phyloP scores from a whole-genome alignment of 2,113 vertebrate species.

The Lophotis ruficrista region DNA sequence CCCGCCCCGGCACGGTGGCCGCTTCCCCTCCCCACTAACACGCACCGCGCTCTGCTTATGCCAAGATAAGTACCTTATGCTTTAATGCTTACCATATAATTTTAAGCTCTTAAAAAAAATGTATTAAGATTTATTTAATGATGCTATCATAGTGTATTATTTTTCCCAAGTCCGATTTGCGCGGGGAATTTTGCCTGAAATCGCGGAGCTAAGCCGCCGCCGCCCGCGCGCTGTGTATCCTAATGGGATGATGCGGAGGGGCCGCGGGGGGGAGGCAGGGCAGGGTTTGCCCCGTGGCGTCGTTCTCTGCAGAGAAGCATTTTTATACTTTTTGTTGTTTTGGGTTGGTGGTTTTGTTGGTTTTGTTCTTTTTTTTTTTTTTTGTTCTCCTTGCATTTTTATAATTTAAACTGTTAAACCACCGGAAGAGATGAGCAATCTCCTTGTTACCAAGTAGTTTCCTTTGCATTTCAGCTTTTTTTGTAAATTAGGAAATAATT shows the following conservation, averaged over 20 bases:
- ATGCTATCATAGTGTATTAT: slow-evolving; percentile 47
- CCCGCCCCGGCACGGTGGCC: not conserved
- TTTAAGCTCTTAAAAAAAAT: slow-evolving; percentile 55
- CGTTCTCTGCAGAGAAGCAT: slow-evolving; percentile 63
- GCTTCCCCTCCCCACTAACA: slow-evolving; percentile 50
- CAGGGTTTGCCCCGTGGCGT: not conserved
- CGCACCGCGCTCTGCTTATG: slow-evolving; percentile 9
- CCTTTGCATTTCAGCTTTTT: slow-evolving; percentile 87
- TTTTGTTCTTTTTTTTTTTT: not conserved
- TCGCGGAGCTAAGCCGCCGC: not conserved
- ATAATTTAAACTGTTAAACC: slow-evolving; percentile 59
- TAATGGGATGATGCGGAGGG: not conserved
- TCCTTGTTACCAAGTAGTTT: slow-evolving; percentile 76
- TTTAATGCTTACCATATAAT: slow-evolving; percentile 54
- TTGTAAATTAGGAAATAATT: slow-evolving; percentile 90
- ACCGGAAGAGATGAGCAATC: slow-evolving; percentile 39
- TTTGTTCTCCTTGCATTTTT: slow-evolving; percentile 36
- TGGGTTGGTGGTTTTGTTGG: no score
- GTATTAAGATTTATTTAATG: slow-evolving; percentile 60
- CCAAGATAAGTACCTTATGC: slow-evolving; percentile 44
- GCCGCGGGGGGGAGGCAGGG: not conserved
- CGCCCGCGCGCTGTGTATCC: not conserved
- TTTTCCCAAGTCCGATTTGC: not conserved
- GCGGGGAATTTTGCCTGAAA: slow-evolving; percentile 51
- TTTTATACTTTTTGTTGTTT: slow-evolving; percentile 67